A percentile compares a stretch with the other conserved stretches of the same genome.
Conservation (phyloP, 2,113 vertebrate genomes). For the Cnemophilus loriae region DNA sequence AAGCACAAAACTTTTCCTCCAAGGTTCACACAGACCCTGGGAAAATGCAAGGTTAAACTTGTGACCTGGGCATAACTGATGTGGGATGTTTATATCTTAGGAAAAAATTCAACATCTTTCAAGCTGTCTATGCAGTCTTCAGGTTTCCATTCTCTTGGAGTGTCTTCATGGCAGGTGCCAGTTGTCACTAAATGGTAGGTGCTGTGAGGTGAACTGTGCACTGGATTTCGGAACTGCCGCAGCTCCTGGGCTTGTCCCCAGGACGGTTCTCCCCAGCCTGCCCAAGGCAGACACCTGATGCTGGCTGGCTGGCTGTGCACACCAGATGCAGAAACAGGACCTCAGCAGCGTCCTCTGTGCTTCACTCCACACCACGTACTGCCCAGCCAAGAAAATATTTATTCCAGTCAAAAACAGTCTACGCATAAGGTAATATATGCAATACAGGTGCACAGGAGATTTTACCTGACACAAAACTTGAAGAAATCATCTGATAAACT, state of each 20-base stretch:
- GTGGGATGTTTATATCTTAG: neutral
- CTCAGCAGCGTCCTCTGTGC: neutral
- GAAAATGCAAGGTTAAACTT: neutral
- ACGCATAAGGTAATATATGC: neutral
- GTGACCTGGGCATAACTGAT: neutral
- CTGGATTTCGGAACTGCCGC: neutral
- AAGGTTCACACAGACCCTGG: neutral
- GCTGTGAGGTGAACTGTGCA: accelerated
- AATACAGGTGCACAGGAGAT: neutral
- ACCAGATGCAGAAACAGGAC: neutral
- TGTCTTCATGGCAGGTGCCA: neutral
- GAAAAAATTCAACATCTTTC: neutral
- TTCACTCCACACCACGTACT: neutral
- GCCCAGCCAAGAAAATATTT: neutral
- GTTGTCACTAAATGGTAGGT: accelerated
- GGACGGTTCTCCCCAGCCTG: neutral
- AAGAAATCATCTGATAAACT: neutral
- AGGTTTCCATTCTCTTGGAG: neutral
- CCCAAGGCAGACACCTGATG: neutral
- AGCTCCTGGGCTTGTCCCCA: neutral
- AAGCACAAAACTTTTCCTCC: neutral
- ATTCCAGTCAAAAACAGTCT: neutral
- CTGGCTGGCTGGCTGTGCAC: neutral
- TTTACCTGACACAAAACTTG: neutral
- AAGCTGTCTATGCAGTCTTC: neutral